A percentile compares a stretch with the other conserved stretches of the same genome.
phyloP scores from a whole-genome alignment of 2,797 vertebrate genomes.

The Xerus rutilus region DNA sequence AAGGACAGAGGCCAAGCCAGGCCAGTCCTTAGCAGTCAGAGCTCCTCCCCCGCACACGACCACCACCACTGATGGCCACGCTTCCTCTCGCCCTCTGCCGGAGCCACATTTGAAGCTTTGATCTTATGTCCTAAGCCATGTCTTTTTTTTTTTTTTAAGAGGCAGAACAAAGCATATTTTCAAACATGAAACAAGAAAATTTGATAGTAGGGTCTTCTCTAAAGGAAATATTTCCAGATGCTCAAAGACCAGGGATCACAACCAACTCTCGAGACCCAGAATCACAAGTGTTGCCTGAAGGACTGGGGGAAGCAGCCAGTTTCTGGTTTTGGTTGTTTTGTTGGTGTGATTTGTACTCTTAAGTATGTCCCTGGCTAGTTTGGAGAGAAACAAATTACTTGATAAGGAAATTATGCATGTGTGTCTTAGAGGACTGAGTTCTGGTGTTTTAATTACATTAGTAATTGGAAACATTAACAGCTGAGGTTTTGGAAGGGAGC shows the following conservation, averaged over 20 bases:
- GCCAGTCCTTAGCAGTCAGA: background rate
- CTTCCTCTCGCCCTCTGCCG: background rate
- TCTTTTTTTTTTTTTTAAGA: background rate
- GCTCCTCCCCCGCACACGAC: background rate
- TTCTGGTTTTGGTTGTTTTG: background rate
- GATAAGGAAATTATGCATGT: background rate
- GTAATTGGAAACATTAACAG: background rate
- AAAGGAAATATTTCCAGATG: conserved; percentile 63
- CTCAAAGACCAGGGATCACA: background rate
- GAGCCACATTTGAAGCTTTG: background rate
- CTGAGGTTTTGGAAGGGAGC: background rate
- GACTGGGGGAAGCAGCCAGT: background rate
- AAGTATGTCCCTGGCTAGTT: background rate
- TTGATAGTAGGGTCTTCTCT: background rate
- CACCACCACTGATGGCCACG: background rate
- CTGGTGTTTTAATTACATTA: background rate
- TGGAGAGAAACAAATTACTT: background rate
- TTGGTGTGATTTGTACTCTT: background rate
- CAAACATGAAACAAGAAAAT: conserved; percentile 24
- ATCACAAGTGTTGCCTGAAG: background rate
- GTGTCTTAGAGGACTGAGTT: background rate
- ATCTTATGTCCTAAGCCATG: background rate
- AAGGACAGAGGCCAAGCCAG: background rate
- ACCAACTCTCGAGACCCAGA: background rate
- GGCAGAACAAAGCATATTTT: conserved; percentile 58